A percentile compares a stretch with the other conserved stretches of the same genome.
phyloP scores from a whole-genome alignment of 1,140 invertebrate genomes.

The Calliphora vicina region DNA sequence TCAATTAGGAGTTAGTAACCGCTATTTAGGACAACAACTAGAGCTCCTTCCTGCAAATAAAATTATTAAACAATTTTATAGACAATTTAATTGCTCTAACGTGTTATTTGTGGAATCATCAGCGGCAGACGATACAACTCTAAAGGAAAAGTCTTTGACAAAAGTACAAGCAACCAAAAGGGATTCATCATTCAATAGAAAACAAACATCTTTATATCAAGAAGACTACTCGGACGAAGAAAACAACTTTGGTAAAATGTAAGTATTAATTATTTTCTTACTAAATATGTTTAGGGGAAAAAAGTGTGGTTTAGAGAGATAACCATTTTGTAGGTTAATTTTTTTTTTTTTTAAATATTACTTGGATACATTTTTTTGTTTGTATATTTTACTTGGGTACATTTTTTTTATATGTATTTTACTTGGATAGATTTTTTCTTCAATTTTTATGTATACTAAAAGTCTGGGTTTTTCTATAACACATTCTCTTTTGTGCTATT shows the following conservation, averaged over 20 bases:
- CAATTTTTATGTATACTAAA: neutral
- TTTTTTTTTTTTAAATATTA: conserved; percentile 20
- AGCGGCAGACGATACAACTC: conserved; percentile 13
- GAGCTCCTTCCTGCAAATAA: neutral
- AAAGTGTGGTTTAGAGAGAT: neutral
- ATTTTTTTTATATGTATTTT: too few relatives aligned
- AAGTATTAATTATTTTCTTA: conserved; percentile 33
- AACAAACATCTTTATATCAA: conserved; percentile 37
- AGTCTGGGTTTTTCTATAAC: neutral
- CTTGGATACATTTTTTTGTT: too few relatives aligned
- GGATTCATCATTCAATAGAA: neutral
- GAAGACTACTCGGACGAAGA: conserved; percentile 40
- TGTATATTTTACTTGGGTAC: too few relatives aligned
- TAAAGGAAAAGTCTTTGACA: conserved; percentile 34
- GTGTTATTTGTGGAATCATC: neutral
- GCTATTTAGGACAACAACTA: conserved; percentile 26
- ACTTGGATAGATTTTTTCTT: too few relatives aligned
- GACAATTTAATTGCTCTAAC: conserved; percentile 11
- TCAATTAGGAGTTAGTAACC: conserved; percentile 27
- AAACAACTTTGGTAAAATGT: conserved; percentile 37
- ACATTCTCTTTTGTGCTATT: neutral
- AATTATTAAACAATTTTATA: neutral
- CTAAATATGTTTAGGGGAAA: neutral
- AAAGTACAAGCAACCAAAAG: conserved; percentile 25
- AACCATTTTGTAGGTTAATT: neutral